A percentile compares a stretch with the other conserved stretches of the same genome.
Evolutionary conservation across 2,113 vertebrate genomes (phyloP).

Genomic region (Syngnathus floridae): DNA sequence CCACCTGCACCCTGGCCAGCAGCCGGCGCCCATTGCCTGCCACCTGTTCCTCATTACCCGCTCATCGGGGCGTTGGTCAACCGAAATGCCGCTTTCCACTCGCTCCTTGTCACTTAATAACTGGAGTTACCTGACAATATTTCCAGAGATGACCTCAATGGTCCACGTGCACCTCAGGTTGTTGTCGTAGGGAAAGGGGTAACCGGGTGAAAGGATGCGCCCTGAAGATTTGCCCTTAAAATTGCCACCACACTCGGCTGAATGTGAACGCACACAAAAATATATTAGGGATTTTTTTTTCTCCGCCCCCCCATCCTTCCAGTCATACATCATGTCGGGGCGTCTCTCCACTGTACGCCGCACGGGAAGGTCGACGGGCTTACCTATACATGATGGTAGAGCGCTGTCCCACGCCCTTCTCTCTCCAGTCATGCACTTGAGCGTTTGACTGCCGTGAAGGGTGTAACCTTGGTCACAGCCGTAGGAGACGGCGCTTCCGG

Average conservation of each 20-base stretch:
- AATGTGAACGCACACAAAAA: constrained; percentile 11
- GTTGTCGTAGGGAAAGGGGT: constrained; percentile 98
- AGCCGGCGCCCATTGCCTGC: too few relatives aligned
- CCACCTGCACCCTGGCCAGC: too few relatives aligned
- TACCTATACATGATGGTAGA: constrained; percentile 93
- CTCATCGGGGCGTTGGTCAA: too few relatives aligned
- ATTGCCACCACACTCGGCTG: constrained; percentile 93
- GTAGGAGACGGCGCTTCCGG: constrained; percentile 88
- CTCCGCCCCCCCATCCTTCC: too few relatives aligned
- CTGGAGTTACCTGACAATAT: constrained; percentile 85
- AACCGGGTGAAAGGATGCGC: constrained; percentile 92
- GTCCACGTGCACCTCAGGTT: constrained; percentile 92
- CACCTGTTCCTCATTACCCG: too few relatives aligned
- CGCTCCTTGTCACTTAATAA: neutral
- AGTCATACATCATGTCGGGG: too few relatives aligned
- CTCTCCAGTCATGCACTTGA: constrained; percentile 95
- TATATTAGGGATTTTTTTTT: too few relatives aligned
- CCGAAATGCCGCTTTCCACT: too few relatives aligned
- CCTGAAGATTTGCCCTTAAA: constrained; percentile 92
- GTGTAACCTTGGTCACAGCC: constrained; percentile 92
- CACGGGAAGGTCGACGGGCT: neutral
- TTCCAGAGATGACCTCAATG: constrained; percentile 90
- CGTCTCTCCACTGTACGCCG: too few relatives aligned
- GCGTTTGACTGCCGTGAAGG: constrained; percentile 84
- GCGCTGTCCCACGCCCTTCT: constrained; percentile 90